Percentiles rank a stretch among this genome's conserved stretches.
These are phyloP conservation scores for Xiphophorus maculatus DNA, from an alignment of 2,113 vertebrate species.

Conservation along the genomic window DNA sequence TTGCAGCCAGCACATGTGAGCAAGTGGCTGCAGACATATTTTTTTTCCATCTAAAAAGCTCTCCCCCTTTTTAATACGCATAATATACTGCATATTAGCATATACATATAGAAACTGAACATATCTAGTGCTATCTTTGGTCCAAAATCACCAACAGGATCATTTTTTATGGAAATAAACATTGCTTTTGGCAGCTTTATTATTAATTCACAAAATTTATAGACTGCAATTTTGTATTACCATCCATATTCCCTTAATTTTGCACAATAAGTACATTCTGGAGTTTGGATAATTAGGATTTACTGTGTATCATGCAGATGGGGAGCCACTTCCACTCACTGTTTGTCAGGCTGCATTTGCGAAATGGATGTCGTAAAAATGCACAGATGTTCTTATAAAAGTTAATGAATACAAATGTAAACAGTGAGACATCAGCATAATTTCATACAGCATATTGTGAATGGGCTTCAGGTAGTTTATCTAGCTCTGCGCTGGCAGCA, in stretches of 20 bases:
- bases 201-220: constrained; percentile 58
- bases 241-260: constrained; percentile 62
- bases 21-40: constrained; percentile 20
- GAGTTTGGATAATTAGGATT: constrained; percentile 68
- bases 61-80: not conserved
- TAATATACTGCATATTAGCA: constrained; percentile 17
- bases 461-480: constrained; percentile 61
- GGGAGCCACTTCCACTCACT: constrained; percentile 46
- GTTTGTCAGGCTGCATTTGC: constrained; percentile 49
- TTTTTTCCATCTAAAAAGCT: not conserved
- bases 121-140: constrained; percentile 24
- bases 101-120: constrained; percentile 28
- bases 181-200: constrained; percentile 46
- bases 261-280: constrained; percentile 37
- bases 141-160: constrained; percentile 19
- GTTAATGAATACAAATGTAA: constrained; percentile 73
- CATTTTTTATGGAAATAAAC: constrained; percentile 10
- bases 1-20: constrained; percentile 45
- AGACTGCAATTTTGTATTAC: constrained; percentile 60
- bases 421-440: constrained; percentile 52
- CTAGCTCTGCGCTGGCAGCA: constrained; percentile 51
- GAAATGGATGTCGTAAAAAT: constrained; percentile 66
- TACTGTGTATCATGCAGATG: constrained; percentile 66
- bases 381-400: constrained; percentile 60
- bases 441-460: constrained; percentile 31